Evolutionary conservation across 2,113 vertebrate genomes (phyloP).

Genomic region (Parotia lawesii): DNA sequence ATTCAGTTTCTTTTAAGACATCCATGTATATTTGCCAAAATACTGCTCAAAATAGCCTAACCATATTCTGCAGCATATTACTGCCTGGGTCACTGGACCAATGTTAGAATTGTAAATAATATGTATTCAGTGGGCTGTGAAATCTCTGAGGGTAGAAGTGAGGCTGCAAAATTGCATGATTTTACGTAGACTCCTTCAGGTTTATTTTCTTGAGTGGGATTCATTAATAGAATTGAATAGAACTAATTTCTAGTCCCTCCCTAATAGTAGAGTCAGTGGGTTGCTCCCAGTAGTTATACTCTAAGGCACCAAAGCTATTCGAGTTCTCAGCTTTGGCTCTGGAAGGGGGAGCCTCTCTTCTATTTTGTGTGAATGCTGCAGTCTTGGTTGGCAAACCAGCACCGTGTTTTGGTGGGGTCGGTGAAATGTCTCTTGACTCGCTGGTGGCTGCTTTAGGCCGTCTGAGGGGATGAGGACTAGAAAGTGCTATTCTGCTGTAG

Average conservation of each 20-base stretch:
- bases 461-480: background rate
- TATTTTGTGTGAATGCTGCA: background rate
- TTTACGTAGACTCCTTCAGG: background rate
- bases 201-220: background rate
- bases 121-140: background rate
- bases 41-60: background rate
- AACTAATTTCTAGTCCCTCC: background rate
- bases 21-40: background rate
- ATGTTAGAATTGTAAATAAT: background rate
- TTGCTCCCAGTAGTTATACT: background rate
- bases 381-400: background rate
- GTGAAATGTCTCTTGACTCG: background rate
- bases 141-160: background rate
- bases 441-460: background rate
- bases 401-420: fast-evolving
- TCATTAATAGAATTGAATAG: background rate
- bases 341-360: background rate
- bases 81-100: background rate
- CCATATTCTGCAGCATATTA: background rate
- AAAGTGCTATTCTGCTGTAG: background rate
- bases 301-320: background rate
- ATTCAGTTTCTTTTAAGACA: background rate
- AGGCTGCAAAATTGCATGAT: background rate
- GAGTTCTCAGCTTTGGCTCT: background rate
- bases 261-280: background rate